These are phyloP conservation scores for Choloepus didactylus DNA, from an alignment of 2,797 vertebrate genomes.

Conservation along the genomic window DNA sequence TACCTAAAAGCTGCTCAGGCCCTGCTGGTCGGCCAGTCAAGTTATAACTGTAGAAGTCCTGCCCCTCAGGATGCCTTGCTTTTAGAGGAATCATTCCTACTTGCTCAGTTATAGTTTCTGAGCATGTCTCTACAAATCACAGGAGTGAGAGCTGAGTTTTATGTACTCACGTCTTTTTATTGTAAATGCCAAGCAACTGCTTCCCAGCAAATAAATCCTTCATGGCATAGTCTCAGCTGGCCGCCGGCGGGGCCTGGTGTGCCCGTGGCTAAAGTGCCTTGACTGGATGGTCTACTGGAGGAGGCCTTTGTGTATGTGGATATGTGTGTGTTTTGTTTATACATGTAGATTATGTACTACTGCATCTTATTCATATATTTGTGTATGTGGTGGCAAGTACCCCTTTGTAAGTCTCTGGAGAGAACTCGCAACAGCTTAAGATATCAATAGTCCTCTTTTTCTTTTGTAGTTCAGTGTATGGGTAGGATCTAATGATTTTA, in stretches of 20 bases:
- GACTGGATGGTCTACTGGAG: neutral
- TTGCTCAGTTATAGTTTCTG: neutral
- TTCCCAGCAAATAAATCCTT: neutral
- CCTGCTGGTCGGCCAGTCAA: neutral
- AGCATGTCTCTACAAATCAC: neutral
- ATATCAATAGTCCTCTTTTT: neutral
- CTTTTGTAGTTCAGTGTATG: neutral
- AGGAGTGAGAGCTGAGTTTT: neutral
- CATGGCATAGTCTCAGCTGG: neutral
- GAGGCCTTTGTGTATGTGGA: neutral
- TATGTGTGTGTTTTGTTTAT: neutral
- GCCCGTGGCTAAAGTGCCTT: rapidly evolving
- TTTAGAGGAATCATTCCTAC: neutral
- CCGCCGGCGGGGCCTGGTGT: neutral
- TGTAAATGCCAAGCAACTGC: neutral
- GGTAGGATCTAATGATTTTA: neutral
- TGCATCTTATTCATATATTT: neutral
- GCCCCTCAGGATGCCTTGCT: neutral
- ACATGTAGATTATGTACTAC: neutral
- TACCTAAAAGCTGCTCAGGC: neutral
- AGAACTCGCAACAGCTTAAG: neutral
- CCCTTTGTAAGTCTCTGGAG: neutral
- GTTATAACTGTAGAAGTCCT: neutral
- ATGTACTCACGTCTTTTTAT: neutral
- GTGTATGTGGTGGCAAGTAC: neutral